Evolutionary conservation across 2,113 vertebrate species (phyloP).

Genomic region (Lamprotornis superbus): DNA sequence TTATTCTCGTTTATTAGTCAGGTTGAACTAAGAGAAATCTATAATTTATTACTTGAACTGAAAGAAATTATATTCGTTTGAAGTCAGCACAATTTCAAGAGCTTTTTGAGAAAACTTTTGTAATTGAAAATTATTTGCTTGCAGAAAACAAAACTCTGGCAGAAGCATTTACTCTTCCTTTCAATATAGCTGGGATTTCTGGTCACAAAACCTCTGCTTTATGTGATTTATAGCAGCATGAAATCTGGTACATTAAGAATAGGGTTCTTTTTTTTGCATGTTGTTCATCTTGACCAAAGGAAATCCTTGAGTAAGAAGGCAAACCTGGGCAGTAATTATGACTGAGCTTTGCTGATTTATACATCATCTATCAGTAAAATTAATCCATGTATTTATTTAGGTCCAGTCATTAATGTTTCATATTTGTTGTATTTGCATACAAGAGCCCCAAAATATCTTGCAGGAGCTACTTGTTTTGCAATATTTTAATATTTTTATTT

Average conservation of each 20-base stretch:
- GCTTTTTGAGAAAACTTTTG: neutral
- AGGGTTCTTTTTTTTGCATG: accelerated
- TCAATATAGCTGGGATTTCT: neutral
- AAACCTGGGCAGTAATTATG: accelerated
- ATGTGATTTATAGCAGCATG: neutral
- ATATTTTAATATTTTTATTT: neutral
- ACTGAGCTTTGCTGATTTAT: neutral
- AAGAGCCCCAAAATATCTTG: neutral
- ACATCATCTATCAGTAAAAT: neutral
- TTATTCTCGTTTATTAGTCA: neutral
- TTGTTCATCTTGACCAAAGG: neutral
- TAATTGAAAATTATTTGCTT: neutral
- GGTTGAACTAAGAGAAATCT: neutral
- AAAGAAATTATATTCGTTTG: neutral
- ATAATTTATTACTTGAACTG: neutral
- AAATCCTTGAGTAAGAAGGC: neutral
- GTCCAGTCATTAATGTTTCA: neutral
- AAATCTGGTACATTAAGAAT: neutral
- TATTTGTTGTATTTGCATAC: neutral
- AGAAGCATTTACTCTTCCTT: neutral
- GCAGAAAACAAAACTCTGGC: neutral
- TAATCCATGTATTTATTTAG: neutral
- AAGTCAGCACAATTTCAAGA: neutral
- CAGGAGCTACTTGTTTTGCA: neutral
- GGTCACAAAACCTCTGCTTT: neutral